Conservation (phyloP, 2,797 vertebrate species). For the Anas georgica region DNA sequence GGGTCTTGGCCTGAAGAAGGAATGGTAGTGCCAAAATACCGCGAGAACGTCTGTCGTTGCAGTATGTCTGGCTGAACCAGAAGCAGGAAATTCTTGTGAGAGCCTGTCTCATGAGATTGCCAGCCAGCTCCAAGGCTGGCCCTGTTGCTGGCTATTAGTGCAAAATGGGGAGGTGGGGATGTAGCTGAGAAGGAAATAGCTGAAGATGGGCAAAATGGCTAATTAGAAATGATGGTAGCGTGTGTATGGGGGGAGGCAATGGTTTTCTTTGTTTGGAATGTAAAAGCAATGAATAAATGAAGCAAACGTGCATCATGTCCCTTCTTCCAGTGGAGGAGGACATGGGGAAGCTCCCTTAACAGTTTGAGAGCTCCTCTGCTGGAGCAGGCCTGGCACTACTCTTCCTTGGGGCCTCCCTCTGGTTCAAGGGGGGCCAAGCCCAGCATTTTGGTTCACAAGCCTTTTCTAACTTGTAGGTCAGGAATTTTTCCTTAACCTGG, state of each 20-base stretch:
- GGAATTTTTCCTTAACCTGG: slow-evolving; percentile 13
- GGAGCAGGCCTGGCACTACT: not conserved
- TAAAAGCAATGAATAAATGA: not conserved
- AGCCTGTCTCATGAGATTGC: slow-evolving; percentile 71
- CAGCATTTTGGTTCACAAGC: not conserved
- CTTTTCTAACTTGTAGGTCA: not conserved
- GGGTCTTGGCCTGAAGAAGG: slow-evolving; percentile 60
- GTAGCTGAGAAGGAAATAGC: not conserved
- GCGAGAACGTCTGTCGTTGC: slow-evolving; percentile 67
- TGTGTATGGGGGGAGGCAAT: not conserved
- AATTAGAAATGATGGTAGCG: not conserved
- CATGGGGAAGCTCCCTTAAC: not conserved
- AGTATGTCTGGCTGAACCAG: slow-evolving; percentile 71
- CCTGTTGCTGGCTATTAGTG: not conserved
- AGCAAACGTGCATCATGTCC: not conserved
- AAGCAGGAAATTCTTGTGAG: slow-evolving; percentile 75
- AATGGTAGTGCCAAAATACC: slow-evolving; percentile 61
- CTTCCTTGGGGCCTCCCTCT: not conserved
- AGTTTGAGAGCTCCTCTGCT: not conserved
- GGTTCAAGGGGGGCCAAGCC: not conserved
- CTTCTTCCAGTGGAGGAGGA: not conserved
- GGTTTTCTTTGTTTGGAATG: not conserved
- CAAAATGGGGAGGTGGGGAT: slow-evolving; percentile 31
- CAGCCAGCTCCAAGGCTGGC: slow-evolving; percentile 56
- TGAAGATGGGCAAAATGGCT: slow-evolving; percentile 2